Percentiles rank a stretch among this genome's conserved stretches.
Evolutionary conservation across 2,113 vertebrate genomes (phyloP).

Genomic region (Paracanthobrama guichenoti): DNA sequence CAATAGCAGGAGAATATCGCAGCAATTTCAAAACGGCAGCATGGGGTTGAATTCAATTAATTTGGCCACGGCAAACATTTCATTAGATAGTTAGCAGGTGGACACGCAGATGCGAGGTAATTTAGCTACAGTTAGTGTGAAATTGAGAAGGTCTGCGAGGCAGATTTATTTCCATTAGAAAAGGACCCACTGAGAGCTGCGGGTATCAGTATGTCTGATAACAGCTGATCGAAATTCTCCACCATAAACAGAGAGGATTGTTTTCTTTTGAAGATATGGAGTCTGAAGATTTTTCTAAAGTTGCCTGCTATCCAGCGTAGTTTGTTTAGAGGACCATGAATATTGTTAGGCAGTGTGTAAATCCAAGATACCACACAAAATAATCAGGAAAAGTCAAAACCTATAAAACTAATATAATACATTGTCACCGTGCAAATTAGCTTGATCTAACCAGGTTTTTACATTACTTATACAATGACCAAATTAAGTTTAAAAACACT

Average conservation of each 20-base stretch:
- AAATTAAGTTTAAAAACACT: no score
- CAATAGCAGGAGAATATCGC: not conserved
- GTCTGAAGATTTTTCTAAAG: constrained; percentile 25
- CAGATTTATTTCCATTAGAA: constrained; percentile 36
- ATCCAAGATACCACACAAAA: not conserved
- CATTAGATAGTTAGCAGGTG: constrained; percentile 50
- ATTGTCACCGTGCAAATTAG: not conserved
- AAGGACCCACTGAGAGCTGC: constrained; percentile 13
- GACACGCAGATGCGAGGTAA: constrained; percentile 39
- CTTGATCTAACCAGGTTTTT: not conserved
- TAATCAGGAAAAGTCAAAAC: not conserved
- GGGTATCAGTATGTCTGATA: constrained; percentile 26
- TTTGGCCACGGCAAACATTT: constrained; percentile 41
- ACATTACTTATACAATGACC: not conserved
- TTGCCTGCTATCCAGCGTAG: not conserved
- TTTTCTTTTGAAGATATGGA: constrained; percentile 25
- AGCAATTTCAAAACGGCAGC: constrained; percentile 38
- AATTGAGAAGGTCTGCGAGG: constrained; percentile 26
- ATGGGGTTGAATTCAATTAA: constrained; percentile 53
- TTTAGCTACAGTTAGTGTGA: constrained; percentile 42
- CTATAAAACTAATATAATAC: not conserved
- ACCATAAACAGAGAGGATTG: constrained; percentile 26
- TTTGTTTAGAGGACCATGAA: constrained; percentile 7
- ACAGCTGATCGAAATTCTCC: constrained; percentile 20
- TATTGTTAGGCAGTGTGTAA: not conserved